These are phyloP conservation scores for Limnephilus lunatus DNA, from an alignment of 2,888 invertebrate species.

Conservation along the genomic window DNA sequence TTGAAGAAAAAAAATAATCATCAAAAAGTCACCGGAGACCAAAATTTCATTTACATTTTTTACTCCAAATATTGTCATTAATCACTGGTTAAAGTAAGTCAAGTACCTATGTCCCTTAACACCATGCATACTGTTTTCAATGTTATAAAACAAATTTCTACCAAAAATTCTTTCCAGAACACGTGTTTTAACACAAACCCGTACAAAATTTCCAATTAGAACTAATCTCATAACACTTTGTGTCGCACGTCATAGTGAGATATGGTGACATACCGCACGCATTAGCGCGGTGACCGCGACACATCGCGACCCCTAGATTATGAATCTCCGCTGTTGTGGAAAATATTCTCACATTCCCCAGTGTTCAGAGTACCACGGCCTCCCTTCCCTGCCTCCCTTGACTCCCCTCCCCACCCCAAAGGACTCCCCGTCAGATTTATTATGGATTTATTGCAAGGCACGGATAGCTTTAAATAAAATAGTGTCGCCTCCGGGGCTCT, in stretches of 20 bases:
- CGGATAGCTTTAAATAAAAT: slow-evolving; percentile 57
- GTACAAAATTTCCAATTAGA: not conserved
- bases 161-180: not conserved
- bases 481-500: slow-evolving; percentile 33
- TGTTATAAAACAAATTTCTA: too few species aligned
- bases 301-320: slow-evolving; percentile 9
- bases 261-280: not conserved
- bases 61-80: too few species aligned
- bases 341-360: slow-evolving; percentile 6
- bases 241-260: not conserved
- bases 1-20: too few species aligned
- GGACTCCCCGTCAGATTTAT: slow-evolving; percentile 52
- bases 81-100: too few species aligned
- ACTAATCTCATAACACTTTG: not conserved
- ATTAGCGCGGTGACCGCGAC: not conserved
- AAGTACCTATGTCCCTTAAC: too few species aligned
- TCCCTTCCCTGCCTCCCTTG: not conserved
- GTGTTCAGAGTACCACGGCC: not conserved
- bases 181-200: not conserved
- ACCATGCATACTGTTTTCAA: too few species aligned
- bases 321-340: slow-evolving; percentile 36
- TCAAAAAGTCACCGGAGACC: too few species aligned
- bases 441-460: slow-evolving; percentile 61
- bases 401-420: not conserved
- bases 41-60: too few species aligned